Percentiles rank a stretch among this genome's conserved stretches.
Evolutionary conservation across 2,797 vertebrate genomes (phyloP).

Genomic region (Pangasius krempfi): DNA sequence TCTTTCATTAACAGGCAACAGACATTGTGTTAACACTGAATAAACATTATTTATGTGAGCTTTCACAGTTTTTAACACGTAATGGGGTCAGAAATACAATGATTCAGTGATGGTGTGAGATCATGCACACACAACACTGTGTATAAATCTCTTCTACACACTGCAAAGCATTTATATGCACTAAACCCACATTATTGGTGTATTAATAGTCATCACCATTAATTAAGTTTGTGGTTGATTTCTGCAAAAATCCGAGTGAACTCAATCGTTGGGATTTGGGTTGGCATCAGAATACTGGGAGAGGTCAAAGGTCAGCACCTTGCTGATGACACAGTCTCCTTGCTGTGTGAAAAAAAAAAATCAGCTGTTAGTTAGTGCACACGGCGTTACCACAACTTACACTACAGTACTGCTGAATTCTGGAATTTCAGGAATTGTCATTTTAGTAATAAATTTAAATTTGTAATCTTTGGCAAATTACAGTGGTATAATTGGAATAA

Average conservation of each 20-base stretch:
- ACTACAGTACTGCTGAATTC: not conserved
- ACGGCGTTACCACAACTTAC: not conserved
- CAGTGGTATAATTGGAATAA: not conserved
- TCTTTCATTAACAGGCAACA: not conserved
- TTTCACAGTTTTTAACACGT: not conserved
- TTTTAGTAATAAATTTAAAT: not conserved
- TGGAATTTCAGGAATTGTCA: not conserved
- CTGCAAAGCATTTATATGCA: not conserved
- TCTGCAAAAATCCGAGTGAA: not conserved
- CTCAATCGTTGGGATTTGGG: constrained; percentile 86
- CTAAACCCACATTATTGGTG: constrained; percentile 1
- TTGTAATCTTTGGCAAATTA: not conserved
- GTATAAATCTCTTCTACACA: not conserved
- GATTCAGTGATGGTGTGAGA: not conserved
- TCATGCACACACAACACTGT: not conserved
- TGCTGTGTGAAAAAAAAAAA: constrained; percentile 70
- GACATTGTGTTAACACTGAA: not conserved
- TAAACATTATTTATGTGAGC: constrained; percentile 5
- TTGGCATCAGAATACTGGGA: constrained; percentile 90
- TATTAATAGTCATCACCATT: not conserved
- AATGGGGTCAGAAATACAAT: not conserved
- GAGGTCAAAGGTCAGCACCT: constrained; percentile 92
- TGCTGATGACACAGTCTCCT: constrained; percentile 94
- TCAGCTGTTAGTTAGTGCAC: not conserved
- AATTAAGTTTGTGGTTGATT: not conserved